Evolutionary conservation across 2,113 vertebrate species (phyloP), one percentile per base, ranked within the genome.

Genomic region (Zingel zingel): DNA sequence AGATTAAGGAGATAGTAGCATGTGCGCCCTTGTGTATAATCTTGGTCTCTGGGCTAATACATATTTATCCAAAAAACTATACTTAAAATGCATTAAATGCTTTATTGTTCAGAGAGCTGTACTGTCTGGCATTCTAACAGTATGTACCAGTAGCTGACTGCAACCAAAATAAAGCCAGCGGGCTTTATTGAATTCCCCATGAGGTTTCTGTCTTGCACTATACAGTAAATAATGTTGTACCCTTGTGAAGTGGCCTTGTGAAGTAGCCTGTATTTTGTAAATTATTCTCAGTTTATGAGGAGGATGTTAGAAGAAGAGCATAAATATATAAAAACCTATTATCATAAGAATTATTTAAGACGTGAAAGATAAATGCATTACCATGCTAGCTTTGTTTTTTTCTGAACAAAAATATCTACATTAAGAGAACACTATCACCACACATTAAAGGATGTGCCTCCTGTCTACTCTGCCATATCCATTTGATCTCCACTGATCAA

Each of bases 211-310:
- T 27, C 19, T 65, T 74, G 79, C 18, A 71, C 16, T 23, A 51
- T 16, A 79, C 59, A 54, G 65, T 50, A 57, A 79, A 83, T 63
- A 11, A 57, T 10, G 21, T 54, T 82, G 75, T 62, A 77, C 65
- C 82, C 86, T 36, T 54, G 30, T 86, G 87, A 93, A 90, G 91
- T 89, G 88, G 83, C 87, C 91, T 81, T 36, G 66, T 48, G 82
- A 79, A 50, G 76, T 54, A 51, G 48, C 69, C 57, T 81, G 69
- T 48, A 45, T 74, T 62, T 78, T 47, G 19, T 33, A 14, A 73
- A 39, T 43, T 65, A 70, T 54, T 80, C 50, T 76, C 51, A 50
- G 68, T 47, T 53, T 53, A n/a, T 43, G 62, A 82, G 51, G 12
- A 54, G 39, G 27, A 43, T n/a, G 19, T 45, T 36, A 63, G 19